These are phyloP conservation scores for Congeria kusceri DNA, from an alignment of 2,888 invertebrate genomes.

Conservation along the genomic window DNA sequence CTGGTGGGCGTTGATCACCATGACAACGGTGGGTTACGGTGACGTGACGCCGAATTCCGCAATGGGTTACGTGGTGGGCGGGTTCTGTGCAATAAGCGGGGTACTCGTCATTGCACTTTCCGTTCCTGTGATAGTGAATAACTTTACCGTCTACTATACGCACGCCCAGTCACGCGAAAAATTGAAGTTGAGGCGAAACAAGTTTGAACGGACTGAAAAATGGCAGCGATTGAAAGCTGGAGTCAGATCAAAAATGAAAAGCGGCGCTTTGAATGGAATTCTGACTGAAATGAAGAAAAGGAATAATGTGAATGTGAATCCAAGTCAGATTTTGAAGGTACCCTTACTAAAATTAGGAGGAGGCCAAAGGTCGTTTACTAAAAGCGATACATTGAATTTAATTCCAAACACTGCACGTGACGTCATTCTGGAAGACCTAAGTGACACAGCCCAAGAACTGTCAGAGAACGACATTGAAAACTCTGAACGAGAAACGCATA, in stretches of 20 bases:
- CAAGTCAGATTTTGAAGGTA: conserved; percentile 17
- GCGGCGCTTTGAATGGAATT: conserved; percentile 50
- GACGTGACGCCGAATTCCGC: conserved; percentile 70
- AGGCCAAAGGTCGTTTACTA: conserved; percentile 13
- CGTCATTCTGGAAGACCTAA: conserved; percentile 25
- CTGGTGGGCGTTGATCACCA: conserved; percentile 95
- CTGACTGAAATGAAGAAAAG: conserved; percentile 47
- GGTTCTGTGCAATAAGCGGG: conserved; percentile 73
- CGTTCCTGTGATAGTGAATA: conserved; percentile 75
- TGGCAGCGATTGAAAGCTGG: conserved; percentile 65
- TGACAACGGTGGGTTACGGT: conserved; percentile 92
- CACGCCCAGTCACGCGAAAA: conserved; percentile 73
- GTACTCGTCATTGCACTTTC: conserved; percentile 74
- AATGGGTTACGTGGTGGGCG: conserved; percentile 69
- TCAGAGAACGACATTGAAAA: neutral
- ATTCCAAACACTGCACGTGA: conserved; percentile 41
- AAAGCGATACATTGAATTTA: conserved; percentile 1
- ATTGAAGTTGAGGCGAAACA: conserved; percentile 66
- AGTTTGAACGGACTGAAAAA: conserved; percentile 65
- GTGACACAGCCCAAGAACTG: conserved; percentile 6
- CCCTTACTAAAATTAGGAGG: conserved; percentile 25
- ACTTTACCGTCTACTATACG: conserved; percentile 74
- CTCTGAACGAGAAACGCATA: conserved; percentile 2
- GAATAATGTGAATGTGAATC: conserved; percentile 18
- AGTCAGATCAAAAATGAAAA: conserved; percentile 58